Percentiles rank a stretch among this genome's conserved stretches.
phyloP scores from a whole-genome alignment of 2,797 vertebrate genomes.

The Numenius phaeopus region DNA sequence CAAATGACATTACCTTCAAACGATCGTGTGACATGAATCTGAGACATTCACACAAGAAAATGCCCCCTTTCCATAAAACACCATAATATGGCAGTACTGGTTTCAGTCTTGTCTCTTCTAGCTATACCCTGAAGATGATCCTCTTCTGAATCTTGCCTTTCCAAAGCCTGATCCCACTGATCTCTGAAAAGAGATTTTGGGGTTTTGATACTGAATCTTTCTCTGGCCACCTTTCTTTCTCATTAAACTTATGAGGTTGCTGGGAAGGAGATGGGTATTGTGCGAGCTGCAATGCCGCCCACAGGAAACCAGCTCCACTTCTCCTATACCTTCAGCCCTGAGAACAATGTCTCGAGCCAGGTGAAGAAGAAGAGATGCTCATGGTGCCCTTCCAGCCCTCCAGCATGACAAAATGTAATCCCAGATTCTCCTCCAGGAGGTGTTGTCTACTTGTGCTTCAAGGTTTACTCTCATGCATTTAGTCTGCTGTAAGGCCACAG shows the following conservation, averaged over 20 bases:
- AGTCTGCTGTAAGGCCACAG: background rate
- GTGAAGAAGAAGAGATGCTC: background rate
- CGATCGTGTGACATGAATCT: background rate
- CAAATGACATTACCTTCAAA: background rate
- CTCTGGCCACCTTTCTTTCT: background rate
- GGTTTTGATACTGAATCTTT: background rate
- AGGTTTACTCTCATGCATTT: background rate
- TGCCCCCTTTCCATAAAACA: background rate
- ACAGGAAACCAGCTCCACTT: background rate
- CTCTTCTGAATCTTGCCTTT: background rate
- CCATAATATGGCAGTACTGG: fast-evolving
- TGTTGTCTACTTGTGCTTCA: background rate
- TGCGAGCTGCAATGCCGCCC: background rate
- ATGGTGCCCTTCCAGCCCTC: background rate
- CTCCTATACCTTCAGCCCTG: background rate
- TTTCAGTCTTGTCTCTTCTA: background rate
- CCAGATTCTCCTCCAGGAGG: background rate
- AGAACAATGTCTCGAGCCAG: background rate
- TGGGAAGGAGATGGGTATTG: background rate
- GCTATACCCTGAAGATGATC: background rate
- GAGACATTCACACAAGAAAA: background rate
- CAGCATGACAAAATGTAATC: background rate
- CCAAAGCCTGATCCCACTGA: background rate
- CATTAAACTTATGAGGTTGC: background rate
- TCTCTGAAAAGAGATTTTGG: background rate